These are phyloP conservation scores for Mola mola DNA, from an alignment of 2,113 vertebrate genomes.

Conservation along the genomic window DNA sequence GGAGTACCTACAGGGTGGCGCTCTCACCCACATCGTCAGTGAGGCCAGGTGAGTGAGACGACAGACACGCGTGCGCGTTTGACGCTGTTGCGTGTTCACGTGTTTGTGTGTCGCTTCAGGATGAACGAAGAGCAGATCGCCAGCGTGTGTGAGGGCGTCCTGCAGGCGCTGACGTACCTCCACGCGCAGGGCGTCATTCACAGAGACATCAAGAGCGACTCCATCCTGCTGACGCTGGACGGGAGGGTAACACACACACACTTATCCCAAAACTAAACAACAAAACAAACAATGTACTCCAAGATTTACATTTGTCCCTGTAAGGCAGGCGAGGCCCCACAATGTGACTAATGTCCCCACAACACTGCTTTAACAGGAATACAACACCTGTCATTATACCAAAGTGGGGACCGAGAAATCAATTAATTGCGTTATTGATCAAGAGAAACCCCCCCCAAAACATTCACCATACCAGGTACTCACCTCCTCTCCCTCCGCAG, in stretches of 20 bases:
- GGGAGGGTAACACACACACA: constrained; percentile 83
- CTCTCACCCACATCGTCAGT: constrained; percentile 91
- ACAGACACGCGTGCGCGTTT: neutral
- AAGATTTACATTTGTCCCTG: too few species aligned
- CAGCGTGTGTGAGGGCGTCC: constrained; percentile 89
- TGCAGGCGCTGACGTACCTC: constrained; percentile 90
- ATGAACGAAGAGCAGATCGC: constrained; percentile 93
- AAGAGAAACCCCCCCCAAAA: too few species aligned
- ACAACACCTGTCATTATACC: too few species aligned
- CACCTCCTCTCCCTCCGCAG: constrained; percentile 64
- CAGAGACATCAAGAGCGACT: constrained; percentile 95
- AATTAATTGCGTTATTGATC: too few species aligned
- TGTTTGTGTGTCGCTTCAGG: constrained; percentile 68
- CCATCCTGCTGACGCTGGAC: constrained; percentile 90
- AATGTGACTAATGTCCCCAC: too few species aligned
- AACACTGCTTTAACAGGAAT: too few species aligned
- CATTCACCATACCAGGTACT: neutral
- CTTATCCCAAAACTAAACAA: too few species aligned
- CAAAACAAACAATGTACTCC: too few species aligned
- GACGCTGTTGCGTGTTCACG: neutral
- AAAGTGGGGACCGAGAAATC: too few species aligned
- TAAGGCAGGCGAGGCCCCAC: too few species aligned
- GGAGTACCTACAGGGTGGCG: constrained; percentile 95
- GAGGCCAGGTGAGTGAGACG: constrained; percentile 85
- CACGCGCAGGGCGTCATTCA: constrained; percentile 94